Evolutionary conservation across 2,888 invertebrate species (phyloP).

Genomic region (Cataglyphis altisquamis): DNA sequence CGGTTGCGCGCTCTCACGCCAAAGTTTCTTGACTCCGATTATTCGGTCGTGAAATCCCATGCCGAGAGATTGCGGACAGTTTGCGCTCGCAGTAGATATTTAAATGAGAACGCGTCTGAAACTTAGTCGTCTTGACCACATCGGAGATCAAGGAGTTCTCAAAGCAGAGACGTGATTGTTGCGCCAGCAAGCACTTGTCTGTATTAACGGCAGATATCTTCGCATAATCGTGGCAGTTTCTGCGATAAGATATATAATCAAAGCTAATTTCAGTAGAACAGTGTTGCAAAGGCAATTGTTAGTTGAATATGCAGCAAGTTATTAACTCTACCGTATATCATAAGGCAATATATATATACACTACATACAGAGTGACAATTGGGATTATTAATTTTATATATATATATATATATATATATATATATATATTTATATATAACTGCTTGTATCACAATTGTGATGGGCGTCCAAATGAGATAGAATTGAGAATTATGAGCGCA

Average conservation of each 20-base stretch:
- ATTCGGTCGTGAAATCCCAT: slow-evolving; percentile 49
- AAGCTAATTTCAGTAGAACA: slow-evolving; percentile 26
- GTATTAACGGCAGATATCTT: slow-evolving; percentile 47
- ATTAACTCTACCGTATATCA: not conserved
- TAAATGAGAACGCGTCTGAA: slow-evolving; percentile 65
- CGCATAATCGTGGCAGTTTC: slow-evolving; percentile 23
- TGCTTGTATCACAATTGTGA: slow-evolving; percentile 37
- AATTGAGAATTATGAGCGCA: slow-evolving; percentile 58
- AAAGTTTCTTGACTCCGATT: slow-evolving; percentile 50
- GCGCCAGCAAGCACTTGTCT: slow-evolving; percentile 49
- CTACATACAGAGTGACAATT: no score
- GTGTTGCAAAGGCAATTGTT: slow-evolving; percentile 3
- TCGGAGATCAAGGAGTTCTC: slow-evolving; percentile 70
- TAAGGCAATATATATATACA: no score
- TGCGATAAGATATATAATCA: slow-evolving; percentile 21
- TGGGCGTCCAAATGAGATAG: slow-evolving; percentile 42
- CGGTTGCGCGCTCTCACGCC: slow-evolving; percentile 40
- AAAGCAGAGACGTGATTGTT: slow-evolving; percentile 55
- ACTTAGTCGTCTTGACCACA: slow-evolving; percentile 70
- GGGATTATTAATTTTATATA: no score
- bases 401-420: no score
- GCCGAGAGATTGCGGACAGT: slow-evolving; percentile 56
- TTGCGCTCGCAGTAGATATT: slow-evolving; percentile 61
- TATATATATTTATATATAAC: slow-evolving; percentile 36
- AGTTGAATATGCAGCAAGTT: slow-evolving; percentile 5